These are phyloP conservation scores for Pyrgus malvae DNA, from an alignment of 2,888 invertebrate genomes.

Conservation along the genomic window DNA sequence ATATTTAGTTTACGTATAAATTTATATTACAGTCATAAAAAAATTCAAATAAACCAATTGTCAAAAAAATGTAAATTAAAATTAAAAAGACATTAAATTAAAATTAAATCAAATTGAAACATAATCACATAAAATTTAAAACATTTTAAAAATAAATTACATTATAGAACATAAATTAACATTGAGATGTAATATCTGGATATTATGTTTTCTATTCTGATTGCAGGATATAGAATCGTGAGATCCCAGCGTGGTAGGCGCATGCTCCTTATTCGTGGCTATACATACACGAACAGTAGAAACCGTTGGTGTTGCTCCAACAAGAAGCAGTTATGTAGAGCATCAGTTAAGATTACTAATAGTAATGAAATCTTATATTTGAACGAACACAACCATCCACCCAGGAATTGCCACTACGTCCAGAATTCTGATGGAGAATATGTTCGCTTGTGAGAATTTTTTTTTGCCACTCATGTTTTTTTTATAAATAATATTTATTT, in stretches of 20 bases:
- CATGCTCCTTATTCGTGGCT: slow-evolving; percentile 41
- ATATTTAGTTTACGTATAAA: too few species aligned
- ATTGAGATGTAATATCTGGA: too few species aligned
- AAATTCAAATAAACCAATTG: too few species aligned
- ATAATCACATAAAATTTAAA: too few species aligned
- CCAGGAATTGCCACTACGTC: background rate
- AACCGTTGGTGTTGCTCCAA: slow-evolving; percentile 39
- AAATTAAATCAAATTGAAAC: too few species aligned
- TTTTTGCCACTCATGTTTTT: too few species aligned
- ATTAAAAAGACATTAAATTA: too few species aligned
- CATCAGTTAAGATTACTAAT: slow-evolving; percentile 37
- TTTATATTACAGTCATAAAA: too few species aligned
- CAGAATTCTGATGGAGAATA: background rate
- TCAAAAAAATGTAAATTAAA: too few species aligned
- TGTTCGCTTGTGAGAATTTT: background rate
- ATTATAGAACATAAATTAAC: too few species aligned
- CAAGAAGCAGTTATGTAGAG: slow-evolving; percentile 36
- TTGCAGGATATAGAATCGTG: slow-evolving; percentile 28
- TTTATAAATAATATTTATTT: too few species aligned
- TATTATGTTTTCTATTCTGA: background rate
- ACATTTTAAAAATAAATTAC: too few species aligned
- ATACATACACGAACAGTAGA: slow-evolving; percentile 36
- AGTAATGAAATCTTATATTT: slow-evolving; percentile 33
- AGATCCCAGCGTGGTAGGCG: slow-evolving; percentile 37
- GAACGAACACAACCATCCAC: slow-evolving; percentile 31